These are phyloP conservation scores for Nasua narica DNA, from an alignment of 2,797 vertebrate species.

Conservation along the genomic window DNA sequence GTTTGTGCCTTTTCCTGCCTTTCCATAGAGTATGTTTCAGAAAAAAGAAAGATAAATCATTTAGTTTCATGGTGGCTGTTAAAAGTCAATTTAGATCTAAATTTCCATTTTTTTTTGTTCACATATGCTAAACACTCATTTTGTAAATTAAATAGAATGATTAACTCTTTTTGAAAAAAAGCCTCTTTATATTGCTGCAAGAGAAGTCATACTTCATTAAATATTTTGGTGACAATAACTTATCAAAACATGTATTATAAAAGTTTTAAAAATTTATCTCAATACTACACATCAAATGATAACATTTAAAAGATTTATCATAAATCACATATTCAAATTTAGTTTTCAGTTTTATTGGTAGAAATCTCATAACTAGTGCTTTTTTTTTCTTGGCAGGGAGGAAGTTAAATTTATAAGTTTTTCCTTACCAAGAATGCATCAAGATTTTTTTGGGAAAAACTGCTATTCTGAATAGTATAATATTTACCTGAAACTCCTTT, in stretches of 20 bases:
- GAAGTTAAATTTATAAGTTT: not conserved
- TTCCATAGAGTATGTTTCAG: conserved; percentile 28
- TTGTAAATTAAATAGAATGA: not conserved
- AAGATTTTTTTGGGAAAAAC: fast-evolving
- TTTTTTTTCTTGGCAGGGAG: too few relatives aligned
- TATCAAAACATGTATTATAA: not conserved
- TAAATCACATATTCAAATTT: not conserved
- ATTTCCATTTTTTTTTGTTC: not conserved
- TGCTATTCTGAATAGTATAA: not conserved
- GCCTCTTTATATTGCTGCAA: not conserved
- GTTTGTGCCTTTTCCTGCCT: not conserved
- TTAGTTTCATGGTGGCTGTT: conserved; percentile 20
- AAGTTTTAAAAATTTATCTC: not conserved
- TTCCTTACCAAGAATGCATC: not conserved
- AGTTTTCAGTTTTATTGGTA: not conserved
- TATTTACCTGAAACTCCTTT: not conserved
- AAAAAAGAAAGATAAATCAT: conserved; percentile 34
- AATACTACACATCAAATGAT: not conserved
- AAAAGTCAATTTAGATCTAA: conserved; percentile 57
- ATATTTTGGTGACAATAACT: not conserved
- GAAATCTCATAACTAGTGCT: not conserved
- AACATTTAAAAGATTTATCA: not conserved
- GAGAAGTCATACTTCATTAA: conserved; percentile 10
- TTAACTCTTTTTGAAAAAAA: conserved; percentile 53
- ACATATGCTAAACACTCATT: not conserved